phyloP scores from a whole-genome alignment of 2,888 invertebrate genomes.

The Cosmopolites sordidus region DNA sequence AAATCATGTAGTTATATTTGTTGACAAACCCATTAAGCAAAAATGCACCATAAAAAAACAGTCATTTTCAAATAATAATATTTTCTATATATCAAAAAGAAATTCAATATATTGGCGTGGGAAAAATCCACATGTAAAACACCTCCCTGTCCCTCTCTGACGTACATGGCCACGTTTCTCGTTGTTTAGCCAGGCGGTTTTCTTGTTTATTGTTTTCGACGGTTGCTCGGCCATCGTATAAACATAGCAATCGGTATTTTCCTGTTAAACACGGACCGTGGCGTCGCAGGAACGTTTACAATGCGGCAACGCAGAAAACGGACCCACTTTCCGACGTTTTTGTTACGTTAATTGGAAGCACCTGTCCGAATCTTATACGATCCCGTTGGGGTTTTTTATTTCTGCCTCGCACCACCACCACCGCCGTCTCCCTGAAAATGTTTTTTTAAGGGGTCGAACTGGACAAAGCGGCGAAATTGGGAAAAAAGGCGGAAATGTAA shows the following conservation, averaged over 20 bases:
- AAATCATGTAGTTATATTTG: too few relatives aligned
- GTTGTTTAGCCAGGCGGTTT: constrained; percentile 11
- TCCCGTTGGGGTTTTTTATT: not conserved
- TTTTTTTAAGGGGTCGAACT: not conserved
- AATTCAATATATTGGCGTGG: too few relatives aligned
- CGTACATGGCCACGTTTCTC: not conserved
- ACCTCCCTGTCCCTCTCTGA: not conserved
- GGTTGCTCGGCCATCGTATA: constrained; percentile 14
- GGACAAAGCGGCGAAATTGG: too few relatives aligned
- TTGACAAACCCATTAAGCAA: too few relatives aligned
- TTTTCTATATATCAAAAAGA: too few relatives aligned
- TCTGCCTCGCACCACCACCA: not conserved
- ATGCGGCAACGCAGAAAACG: too few relatives aligned
- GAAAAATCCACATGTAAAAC: not conserved
- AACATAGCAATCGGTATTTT: constrained; percentile 24
- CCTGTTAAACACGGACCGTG: too few relatives aligned
- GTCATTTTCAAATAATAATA: too few relatives aligned
- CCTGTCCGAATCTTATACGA: not conserved
- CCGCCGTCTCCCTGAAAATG: not conserved
- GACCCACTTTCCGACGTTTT: not conserved
- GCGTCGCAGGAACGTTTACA: too few relatives aligned
- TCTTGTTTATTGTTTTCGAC: constrained; percentile 23
- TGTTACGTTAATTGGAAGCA: not conserved
- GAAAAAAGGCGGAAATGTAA: too few relatives aligned
- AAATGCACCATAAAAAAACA: too few relatives aligned